These are phyloP conservation scores for Andricus curvator DNA, from an alignment of 2,888 invertebrate species.

Conservation along the genomic window DNA sequence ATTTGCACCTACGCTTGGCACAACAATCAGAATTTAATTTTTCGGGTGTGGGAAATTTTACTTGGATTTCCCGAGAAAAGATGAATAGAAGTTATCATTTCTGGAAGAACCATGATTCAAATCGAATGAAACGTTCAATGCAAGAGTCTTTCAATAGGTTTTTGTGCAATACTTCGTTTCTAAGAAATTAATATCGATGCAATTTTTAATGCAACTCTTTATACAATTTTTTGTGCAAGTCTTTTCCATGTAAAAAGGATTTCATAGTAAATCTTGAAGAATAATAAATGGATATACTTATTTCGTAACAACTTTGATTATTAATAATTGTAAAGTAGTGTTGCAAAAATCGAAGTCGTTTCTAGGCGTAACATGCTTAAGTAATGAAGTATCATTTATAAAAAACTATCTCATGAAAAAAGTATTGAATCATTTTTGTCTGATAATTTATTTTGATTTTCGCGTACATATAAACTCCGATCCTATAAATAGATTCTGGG, in stretches of 20 bases:
- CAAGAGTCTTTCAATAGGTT: not conserved
- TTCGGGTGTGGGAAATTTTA: not conserved
- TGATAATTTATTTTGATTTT: not conserved
- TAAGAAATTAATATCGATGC: constrained; percentile 17
- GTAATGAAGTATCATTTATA: not conserved
- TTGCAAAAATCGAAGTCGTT: not conserved
- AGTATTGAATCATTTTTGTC: not conserved
- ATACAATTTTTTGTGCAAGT: not conserved
- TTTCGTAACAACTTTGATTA: not conserved
- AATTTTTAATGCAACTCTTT: not conserved
- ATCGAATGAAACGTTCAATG: not conserved
- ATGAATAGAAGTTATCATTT: constrained; percentile 6
- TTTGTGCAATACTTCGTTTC: not conserved
- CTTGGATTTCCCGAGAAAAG: not conserved
- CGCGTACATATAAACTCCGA: not conserved
- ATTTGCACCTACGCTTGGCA: constrained; percentile 1
- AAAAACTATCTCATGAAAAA: not conserved
- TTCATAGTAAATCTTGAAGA: not conserved
- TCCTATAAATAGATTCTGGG: constrained; percentile 3
- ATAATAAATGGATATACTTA: not conserved
- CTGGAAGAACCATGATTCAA: not conserved
- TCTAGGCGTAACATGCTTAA: not conserved
- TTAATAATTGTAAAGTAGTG: not conserved
- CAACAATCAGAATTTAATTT: not conserved
- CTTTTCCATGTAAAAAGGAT: not conserved